phyloP scores from a whole-genome alignment of 2,113 vertebrate genomes.

The Dicaeum eximium region DNA sequence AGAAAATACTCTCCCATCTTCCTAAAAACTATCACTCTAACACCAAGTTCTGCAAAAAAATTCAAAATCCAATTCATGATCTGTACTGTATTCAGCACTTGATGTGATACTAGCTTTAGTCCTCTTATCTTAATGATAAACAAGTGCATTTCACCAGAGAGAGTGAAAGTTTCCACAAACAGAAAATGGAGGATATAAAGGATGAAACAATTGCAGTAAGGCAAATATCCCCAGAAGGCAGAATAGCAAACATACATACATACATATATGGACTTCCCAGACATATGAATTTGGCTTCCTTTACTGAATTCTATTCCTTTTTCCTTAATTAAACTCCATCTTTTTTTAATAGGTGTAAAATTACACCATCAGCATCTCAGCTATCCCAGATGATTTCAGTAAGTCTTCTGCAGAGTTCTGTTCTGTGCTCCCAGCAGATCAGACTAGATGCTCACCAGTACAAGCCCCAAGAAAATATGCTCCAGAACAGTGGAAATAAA shows the following conservation, averaged over 20 bases:
- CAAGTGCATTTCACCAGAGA: background rate
- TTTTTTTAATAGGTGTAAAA: background rate
- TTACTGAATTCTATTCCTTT: background rate
- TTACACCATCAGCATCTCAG: background rate
- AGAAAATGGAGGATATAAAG: background rate
- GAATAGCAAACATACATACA: background rate
- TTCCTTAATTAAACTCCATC: background rate
- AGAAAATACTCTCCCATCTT: background rate
- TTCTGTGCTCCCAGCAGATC: background rate
- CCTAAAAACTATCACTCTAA: background rate
- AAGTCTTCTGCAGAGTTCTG: background rate
- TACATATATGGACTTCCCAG: background rate
- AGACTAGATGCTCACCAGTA: background rate
- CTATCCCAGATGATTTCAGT: background rate
- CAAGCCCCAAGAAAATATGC: background rate
- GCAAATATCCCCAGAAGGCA: background rate
- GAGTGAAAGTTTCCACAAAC: background rate
- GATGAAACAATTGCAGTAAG: background rate
- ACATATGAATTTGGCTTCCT: background rate
- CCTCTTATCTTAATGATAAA: background rate
- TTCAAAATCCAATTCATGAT: background rate
- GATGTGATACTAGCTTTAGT: accelerated
- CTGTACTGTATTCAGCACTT: background rate
- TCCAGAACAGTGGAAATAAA: background rate
- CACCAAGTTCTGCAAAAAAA: background rate